Percentiles rank a stretch among this genome's conserved stretches.
Conservation (phyloP, 2,113 vertebrate genomes). For the Eptesicus fuscus region DNA sequence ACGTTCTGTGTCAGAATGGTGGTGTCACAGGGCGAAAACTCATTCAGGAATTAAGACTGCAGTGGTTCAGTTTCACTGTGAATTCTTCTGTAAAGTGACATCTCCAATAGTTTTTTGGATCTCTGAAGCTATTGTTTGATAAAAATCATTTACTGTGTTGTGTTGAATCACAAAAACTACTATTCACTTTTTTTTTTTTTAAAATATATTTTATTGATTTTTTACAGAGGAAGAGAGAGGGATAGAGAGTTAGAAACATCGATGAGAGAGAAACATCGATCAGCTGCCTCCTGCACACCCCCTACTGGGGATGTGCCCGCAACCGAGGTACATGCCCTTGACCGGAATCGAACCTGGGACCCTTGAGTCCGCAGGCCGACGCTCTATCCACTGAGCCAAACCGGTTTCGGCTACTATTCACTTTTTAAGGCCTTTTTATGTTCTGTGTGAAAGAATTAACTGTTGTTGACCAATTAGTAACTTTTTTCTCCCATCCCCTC, state of each 20-base stretch:
- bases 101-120: constrained; percentile 11
- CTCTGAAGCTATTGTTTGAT: constrained; percentile 39
- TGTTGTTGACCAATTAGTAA: not conserved
- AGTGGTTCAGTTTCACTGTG: not conserved
- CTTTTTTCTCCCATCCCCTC: not conserved
- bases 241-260: no score
- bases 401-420: not conserved
- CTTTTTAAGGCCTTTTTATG: constrained; percentile 7
- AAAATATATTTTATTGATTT: no score
- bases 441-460: constrained; percentile 19
- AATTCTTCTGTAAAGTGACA: constrained; percentile 15
- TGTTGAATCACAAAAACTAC: constrained; percentile 15
- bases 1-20: not conserved
- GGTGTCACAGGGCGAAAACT: not conserved
- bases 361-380: no score
- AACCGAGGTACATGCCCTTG: no score
- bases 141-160: constrained; percentile 13
- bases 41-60: not conserved
- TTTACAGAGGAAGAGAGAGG: no score
- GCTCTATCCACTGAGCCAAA: no score
- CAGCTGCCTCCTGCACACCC: no score
- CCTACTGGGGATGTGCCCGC: no score
- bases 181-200: constrained; percentile 38
- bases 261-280: no score
- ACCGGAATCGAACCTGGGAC: no score